These are phyloP conservation scores for Syncerus caffer DNA, from an alignment of 2,797 vertebrate species.

Conservation along the genomic window DNA sequence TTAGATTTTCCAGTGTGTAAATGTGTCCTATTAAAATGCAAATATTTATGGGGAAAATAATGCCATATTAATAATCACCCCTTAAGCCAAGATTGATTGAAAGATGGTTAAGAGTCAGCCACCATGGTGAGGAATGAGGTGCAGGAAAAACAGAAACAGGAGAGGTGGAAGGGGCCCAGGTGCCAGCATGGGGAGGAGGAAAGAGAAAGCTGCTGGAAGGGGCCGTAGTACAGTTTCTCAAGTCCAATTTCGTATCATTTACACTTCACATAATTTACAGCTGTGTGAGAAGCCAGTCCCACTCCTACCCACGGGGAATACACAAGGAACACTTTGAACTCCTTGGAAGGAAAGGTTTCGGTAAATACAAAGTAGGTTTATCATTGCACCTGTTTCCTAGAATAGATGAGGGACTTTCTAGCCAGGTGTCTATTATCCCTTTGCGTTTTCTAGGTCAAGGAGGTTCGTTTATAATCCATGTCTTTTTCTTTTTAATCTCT, in stretches of 20 bases:
- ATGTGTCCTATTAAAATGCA: background rate
- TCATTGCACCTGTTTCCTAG: slow-evolving; percentile 33
- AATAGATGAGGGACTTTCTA: slow-evolving; percentile 51
- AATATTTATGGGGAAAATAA: background rate
- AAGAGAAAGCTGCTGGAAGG: background rate
- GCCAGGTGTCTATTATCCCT: slow-evolving; percentile 41
- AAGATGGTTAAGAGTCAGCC: background rate
- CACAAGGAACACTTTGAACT: slow-evolving; percentile 45
- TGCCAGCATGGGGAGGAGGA: background rate
- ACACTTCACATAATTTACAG: background rate
- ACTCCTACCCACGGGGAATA: background rate
- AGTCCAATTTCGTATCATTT: background rate
- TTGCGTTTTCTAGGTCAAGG: background rate
- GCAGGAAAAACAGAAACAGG: background rate
- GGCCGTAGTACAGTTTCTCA: background rate
- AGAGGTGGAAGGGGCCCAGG: background rate
- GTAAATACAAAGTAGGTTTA: slow-evolving; percentile 49
- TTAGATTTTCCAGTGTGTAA: background rate
- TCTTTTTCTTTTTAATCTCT: background rate
- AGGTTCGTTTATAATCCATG: background rate
- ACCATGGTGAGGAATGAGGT: background rate
- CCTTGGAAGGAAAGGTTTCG: background rate
- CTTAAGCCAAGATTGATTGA: background rate
- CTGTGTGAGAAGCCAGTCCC: background rate
- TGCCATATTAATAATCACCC: background rate